These are phyloP conservation scores for Xestia xanthographa DNA, from an alignment of 2,888 invertebrate genomes.

Conservation along the genomic window DNA sequence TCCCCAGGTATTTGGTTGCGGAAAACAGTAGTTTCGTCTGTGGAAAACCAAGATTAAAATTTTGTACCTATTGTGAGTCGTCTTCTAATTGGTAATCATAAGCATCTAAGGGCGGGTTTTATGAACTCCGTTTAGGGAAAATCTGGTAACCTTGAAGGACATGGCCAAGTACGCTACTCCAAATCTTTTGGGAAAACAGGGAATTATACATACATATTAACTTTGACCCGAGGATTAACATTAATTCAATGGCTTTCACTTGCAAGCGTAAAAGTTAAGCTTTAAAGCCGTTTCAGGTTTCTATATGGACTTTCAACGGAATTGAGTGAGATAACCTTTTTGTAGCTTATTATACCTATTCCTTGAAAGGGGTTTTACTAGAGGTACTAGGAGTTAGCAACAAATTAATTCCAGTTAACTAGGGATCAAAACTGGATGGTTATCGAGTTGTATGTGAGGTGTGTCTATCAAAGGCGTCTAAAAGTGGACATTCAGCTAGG, in stretches of 20 bases:
- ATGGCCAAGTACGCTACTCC: background rate
- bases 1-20: conserved; percentile 19
- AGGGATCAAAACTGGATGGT: too few relatives aligned
- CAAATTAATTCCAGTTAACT: too few relatives aligned
- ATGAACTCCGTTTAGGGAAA: background rate
- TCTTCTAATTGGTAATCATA: background rate
- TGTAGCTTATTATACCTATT: background rate
- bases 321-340: background rate
- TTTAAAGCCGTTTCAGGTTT: background rate
- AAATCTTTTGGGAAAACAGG: background rate
- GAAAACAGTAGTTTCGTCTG: conserved; percentile 7
- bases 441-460: too few relatives aligned
- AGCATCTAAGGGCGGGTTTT: background rate
- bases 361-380: too few relatives aligned
- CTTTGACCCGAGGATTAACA: background rate
- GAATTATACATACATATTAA: background rate
- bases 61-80: background rate
- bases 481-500: too few relatives aligned
- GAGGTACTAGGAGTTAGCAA: too few relatives aligned
- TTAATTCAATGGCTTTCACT: background rate
- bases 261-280: background rate
- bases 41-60: conserved; percentile 14
- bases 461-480: background rate
- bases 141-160: background rate
- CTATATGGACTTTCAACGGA: background rate